A percentile compares a stretch with the other conserved stretches of the same genome.
Evolutionary conservation across 2,888 invertebrate species (phyloP).

Genomic region (Boloria selene): DNA sequence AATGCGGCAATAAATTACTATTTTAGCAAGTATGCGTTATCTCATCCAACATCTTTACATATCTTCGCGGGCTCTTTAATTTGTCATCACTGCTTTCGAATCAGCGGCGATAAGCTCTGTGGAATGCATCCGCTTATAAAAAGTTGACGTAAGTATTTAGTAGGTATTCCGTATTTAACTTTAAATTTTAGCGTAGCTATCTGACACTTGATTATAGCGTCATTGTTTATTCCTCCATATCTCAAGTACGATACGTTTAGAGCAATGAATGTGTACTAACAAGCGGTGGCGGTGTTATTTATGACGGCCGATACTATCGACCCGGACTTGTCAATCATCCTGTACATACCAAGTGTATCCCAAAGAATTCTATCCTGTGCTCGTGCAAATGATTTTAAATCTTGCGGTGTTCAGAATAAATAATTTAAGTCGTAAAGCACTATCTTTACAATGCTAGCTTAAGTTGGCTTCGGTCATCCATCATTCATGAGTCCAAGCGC

Average conservation of each 20-base stretch:
- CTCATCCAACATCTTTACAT: constrained; percentile 10
- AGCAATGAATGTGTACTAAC: constrained; percentile 76
- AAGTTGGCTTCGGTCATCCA: constrained; percentile 75
- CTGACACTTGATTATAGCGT: constrained; percentile 30
- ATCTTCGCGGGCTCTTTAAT: constrained; percentile 9
- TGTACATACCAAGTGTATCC: constrained; percentile 55
- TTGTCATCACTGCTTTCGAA: constrained; percentile 9
- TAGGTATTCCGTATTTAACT: too few relatives aligned
- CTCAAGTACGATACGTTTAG: constrained; percentile 41
- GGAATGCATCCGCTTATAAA: neutral
- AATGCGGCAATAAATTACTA: constrained; percentile 34
- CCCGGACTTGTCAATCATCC: constrained; percentile 78
- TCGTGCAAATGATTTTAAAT: constrained; percentile 47
- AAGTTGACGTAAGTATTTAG: neutral
- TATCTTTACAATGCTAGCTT: constrained; percentile 45
- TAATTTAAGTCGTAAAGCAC: constrained; percentile 23
- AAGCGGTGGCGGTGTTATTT: constrained; percentile 77
- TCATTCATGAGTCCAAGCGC: constrained; percentile 70
- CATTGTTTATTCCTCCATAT: constrained; percentile 31
- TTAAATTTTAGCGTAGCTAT: neutral
- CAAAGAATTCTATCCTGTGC: constrained; percentile 51
- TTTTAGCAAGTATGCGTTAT: constrained; percentile 21
- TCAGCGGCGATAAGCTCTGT: neutral
- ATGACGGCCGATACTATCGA: constrained; percentile 75
- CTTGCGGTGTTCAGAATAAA: constrained; percentile 50